Conservation (phyloP, 2,888 invertebrate genomes). For the Hydriomena furcata region DNA sequence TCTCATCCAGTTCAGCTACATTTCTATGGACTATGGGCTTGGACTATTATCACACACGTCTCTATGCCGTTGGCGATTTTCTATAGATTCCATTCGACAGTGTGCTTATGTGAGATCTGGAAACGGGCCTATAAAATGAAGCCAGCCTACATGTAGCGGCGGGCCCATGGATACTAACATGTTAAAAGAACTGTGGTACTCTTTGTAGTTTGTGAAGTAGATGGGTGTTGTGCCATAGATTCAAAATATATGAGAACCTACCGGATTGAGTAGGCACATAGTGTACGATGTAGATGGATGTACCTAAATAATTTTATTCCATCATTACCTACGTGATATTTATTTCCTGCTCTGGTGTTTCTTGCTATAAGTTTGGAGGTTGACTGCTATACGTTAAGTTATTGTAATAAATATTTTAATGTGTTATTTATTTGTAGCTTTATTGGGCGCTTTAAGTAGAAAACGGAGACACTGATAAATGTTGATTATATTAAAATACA, state of each 20-base stretch:
- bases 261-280: slow-evolving; percentile 20
- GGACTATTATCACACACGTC: slow-evolving; percentile 97
- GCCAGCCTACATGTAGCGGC: slow-evolving; percentile 91
- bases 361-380: slow-evolving; percentile 72
- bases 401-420: slow-evolving; percentile 82
- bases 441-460: slow-evolving; percentile 72
- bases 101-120: slow-evolving; percentile 98
- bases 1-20: slow-evolving; percentile 96
- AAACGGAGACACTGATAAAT: slow-evolving; percentile 53
- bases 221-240: slow-evolving; percentile 74
- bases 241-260: slow-evolving; percentile 32
- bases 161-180: slow-evolving; percentile 61
- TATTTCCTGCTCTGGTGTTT: slow-evolving; percentile 43
- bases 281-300: slow-evolving; percentile 26
- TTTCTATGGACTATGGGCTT: slow-evolving; percentile 97
- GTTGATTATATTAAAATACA: slow-evolving; percentile 57
- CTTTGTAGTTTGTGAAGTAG: slow-evolving; percentile 52
- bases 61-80: slow-evolving; percentile 97
- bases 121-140: slow-evolving; percentile 97
- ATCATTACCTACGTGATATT: slow-evolving; percentile 31
- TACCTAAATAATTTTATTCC: slow-evolving; percentile 11
- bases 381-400: slow-evolving; percentile 82
- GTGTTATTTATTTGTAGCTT: slow-evolving; percentile 83
- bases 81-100: slow-evolving; percentile 97
- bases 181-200: slow-evolving; percentile 59